Base-by-base conservation (phyloP, 2,888 invertebrate species). In the Hanleya hanleyi region DNA sequence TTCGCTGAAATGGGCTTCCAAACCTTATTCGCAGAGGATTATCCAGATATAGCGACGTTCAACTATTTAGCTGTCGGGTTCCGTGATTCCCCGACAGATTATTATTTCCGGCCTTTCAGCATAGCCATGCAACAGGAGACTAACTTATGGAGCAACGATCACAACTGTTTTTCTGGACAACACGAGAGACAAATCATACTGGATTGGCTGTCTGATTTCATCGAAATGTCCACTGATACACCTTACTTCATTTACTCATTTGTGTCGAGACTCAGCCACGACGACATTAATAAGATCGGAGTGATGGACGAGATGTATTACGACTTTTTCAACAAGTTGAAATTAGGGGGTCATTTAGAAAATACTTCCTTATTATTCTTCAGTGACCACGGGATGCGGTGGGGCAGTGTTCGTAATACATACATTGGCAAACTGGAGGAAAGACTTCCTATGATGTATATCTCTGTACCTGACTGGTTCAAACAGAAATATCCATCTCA, bases 301-400 rank as follows among this genome's bases (percentile, higher is more conserved):
- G 87, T 94, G 33, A 94, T 95, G 77, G 97, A 97, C 84, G 91
- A 92, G 0, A 91, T 92, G 57, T 94, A 94, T 83, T 88, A 91
- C 78, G 83, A 90, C 0, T 92, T 95, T 83, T 90, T 96, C 69
- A 88, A 90, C 74, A 88, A 91, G 67, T 64, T 81, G 67, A 90
- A 93, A 71, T 61, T 72, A 1, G 33, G 61, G 6, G 77, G 78
- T 4, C 67, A 70, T 18, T 70, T 85, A 0, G 70, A 82, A 32
- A 83, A 85, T 69, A 78, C 81, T 9, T 57, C 83, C 9, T 29
- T 85, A 1, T 33, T 85, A n/a, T 84, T 80, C 69, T 84, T 96
- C 92, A 96, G 96, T 89, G 97, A 97, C 87, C 97, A 97, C 85
- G 97, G 97, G 0, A 94, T 96, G 70, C 92, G 97, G 74, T 97